Evolutionary conservation across 2,888 invertebrate genomes (phyloP).

Genomic region (Argyresthia goedartella): DNA sequence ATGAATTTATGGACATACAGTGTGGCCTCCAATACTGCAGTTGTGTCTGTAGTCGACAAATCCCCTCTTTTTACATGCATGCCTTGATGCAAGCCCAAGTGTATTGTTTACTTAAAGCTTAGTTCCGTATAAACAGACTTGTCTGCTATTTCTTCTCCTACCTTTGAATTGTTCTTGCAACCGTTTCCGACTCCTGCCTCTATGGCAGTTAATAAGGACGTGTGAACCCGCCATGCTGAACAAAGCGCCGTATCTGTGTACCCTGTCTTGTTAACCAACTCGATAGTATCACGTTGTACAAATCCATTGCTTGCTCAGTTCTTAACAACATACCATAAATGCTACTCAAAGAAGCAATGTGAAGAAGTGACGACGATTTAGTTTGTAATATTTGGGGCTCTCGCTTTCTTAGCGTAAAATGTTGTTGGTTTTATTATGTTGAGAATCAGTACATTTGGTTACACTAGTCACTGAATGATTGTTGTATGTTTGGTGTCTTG

Average conservation of each 20-base stretch:
- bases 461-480: too few species aligned
- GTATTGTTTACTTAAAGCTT: neutral
- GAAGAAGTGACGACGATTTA: too few species aligned
- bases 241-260: constrained; percentile 30
- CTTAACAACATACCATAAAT: neutral
- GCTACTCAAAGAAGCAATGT: too few species aligned
- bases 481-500: too few species aligned
- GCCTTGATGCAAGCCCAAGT: neutral
- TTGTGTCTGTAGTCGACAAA: too few species aligned
- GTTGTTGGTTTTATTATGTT: too few species aligned
- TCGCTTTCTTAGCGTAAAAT: too few species aligned
- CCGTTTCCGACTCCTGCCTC: constrained; percentile 56
- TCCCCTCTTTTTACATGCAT: too few species aligned
- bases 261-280: constrained; percentile 28
- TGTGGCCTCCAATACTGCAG: too few species aligned
- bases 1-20: too few species aligned
- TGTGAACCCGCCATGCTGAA: constrained; percentile 41
- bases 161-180: constrained; percentile 44
- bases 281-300: constrained; percentile 26
- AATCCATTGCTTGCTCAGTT: constrained; percentile 23
- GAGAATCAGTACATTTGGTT: too few species aligned
- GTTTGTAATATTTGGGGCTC: too few species aligned
- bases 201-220: constrained; percentile 55
- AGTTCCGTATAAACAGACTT: constrained; percentile 1
- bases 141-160: neutral